Percentiles rank a stretch among this genome's conserved stretches.
phyloP scores from a whole-genome alignment of 2,797 vertebrate species.

The Xerus rutilus region DNA sequence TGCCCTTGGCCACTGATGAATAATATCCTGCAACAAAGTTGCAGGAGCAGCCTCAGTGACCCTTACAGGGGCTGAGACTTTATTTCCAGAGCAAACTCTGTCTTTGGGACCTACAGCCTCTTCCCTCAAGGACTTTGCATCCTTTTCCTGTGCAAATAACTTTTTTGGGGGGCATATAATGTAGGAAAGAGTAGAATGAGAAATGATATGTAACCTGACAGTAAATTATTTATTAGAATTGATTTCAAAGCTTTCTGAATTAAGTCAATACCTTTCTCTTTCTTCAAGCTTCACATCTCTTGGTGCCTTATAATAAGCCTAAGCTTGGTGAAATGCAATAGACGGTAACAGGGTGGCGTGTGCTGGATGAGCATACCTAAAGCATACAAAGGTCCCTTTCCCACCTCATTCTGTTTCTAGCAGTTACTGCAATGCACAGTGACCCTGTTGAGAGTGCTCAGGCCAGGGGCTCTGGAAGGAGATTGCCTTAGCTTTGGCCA shows the following conservation, averaged over 20 bases:
- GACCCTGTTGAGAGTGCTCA: constrained; percentile 69
- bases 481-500: neutral
- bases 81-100: neutral
- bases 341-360: constrained; percentile 53
- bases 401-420: constrained; percentile 67
- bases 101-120: neutral
- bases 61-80: neutral
- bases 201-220: constrained; percentile 54
- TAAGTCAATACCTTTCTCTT: constrained; percentile 50
- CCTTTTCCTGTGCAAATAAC: constrained; percentile 54
- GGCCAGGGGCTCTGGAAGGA: constrained; percentile 45
- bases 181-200: constrained; percentile 20
- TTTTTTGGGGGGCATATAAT: constrained; percentile 26
- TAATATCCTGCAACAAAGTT: neutral
- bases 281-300: constrained; percentile 52
- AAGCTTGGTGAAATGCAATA: constrained; percentile 65
- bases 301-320: constrained; percentile 48
- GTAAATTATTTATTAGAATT: constrained; percentile 60
- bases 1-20: neutral
- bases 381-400: constrained; percentile 69
- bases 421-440: constrained; percentile 52
- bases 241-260: constrained; percentile 67
- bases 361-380: constrained; percentile 75
- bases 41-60: neutral
- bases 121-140: neutral